Base-by-base conservation (phyloP, 2,888 invertebrate species). In the Eupithecia centaureata region DNA sequence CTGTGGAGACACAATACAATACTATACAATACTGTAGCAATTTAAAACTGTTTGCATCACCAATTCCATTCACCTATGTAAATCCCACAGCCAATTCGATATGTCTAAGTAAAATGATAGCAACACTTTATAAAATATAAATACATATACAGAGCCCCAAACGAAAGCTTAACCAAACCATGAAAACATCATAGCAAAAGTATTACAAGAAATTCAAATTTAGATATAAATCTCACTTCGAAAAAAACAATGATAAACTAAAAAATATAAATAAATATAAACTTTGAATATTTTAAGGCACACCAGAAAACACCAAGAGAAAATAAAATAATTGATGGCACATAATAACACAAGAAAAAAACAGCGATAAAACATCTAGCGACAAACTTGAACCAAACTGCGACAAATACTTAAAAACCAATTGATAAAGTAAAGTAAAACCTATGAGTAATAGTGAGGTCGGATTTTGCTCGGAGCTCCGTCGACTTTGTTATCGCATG, bases 401-500 rank as follows among this genome's bases (percentile, higher is more conserved):
- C 68, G 57, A 61, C 57, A 57, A 18, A 60, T 54, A 52, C 18
- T 35, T 10, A 56, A 12, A 62, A 35, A 61, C 22, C 38, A 60
- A 60, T 27, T n/a, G 25, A 22, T 38, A 42, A 54, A 54, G 10
- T 18, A 7, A 61, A 54, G 22, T 30, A 10, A 33, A 65, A 73
- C 71, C 71, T 73, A 73, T 68, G 22, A 12, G 47, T 7, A 5
- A 38, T 47, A 28, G n/a, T 28, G 65, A 22, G 66, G 63, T 58
- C 57, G 61, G 73, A 64, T 28, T 62, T 63, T 59, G 71, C 70
- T 57, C 47, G 47, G 51, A 25, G 79, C 76, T 65, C 65, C 58
- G 63, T 78, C 69, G 77, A 79, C 72, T 61, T 80, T 76, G 76
- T 74, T 69, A 80, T 28, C 35, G 57, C 32, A 32, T 15, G 52